These are phyloP conservation scores for Tipula lateralis DNA, from an alignment of 2,888 invertebrate species.

Conservation along the genomic window DNA sequence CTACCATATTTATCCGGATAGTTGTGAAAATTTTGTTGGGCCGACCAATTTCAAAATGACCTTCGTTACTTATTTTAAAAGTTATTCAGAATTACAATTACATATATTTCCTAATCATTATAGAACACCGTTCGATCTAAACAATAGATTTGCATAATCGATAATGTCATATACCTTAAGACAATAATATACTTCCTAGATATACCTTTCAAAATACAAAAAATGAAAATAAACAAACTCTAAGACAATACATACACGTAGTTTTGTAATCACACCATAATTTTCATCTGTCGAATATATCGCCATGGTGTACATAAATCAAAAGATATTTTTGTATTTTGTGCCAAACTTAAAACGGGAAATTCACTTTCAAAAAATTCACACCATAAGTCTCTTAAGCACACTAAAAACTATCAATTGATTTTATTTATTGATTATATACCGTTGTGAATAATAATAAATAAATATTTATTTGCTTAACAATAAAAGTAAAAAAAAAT, in stretches of 20 bases:
- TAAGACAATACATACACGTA: neutral
- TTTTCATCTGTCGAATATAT: neutral
- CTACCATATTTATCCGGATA: too few species aligned
- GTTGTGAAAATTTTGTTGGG: too few species aligned
- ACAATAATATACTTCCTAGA: neutral
- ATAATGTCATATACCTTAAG: neutral
- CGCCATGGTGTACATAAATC: neutral
- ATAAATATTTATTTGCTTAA: neutral
- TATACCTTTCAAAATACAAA: neutral
- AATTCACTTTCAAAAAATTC: constrained; percentile 19
- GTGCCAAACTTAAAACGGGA: neutral
- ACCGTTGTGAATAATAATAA: neutral
- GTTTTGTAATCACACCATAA: neutral
- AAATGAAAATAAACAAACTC: neutral
- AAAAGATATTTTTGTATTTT: neutral
- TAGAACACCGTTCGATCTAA: neutral
- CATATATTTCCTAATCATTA: neutral
- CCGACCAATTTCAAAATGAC: neutral
- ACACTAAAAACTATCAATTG: neutral
- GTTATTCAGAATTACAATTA: neutral
- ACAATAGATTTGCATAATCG: neutral
- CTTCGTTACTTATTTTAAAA: neutral
- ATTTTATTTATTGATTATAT: constrained; percentile 24
- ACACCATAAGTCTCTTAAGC: constrained; percentile 7
- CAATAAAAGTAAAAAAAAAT: neutral